phyloP scores from a whole-genome alignment of 2,113 vertebrate genomes.

The Ceyx cyanopectus region DNA sequence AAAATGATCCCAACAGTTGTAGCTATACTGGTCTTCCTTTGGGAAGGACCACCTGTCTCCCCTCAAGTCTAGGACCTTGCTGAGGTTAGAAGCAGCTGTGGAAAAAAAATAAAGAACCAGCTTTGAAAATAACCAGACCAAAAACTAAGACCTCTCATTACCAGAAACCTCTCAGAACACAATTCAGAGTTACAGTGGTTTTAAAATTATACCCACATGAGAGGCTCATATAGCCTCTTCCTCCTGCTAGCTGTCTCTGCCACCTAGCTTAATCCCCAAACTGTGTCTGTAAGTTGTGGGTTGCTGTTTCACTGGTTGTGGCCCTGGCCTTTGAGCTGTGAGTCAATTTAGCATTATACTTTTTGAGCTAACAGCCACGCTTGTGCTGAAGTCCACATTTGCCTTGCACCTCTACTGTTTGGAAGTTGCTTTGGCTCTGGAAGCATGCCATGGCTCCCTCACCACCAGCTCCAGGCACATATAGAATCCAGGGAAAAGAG shows the following conservation, averaged over 20 bases:
- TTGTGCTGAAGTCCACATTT: constrained; percentile 63
- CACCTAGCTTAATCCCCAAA: neutral
- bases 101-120: neutral
- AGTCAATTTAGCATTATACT: neutral
- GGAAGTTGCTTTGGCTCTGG: constrained; percentile 7
- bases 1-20: neutral
- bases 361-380: neutral
- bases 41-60: neutral
- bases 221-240: neutral
- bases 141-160: neutral
- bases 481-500: neutral
- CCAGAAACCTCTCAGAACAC: neutral
- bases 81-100: neutral
- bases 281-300: neutral
- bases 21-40: neutral
- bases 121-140: neutral
- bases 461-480: rapidly evolving
- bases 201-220: neutral
- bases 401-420: neutral
- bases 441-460: neutral
- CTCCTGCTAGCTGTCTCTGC: neutral
- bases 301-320: neutral
- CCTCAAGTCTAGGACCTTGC: neutral
- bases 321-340: constrained; percentile 49
- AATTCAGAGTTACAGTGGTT: neutral